phyloP scores from a whole-genome alignment of 2,113 vertebrate genomes.

The Verasper variegatus region DNA sequence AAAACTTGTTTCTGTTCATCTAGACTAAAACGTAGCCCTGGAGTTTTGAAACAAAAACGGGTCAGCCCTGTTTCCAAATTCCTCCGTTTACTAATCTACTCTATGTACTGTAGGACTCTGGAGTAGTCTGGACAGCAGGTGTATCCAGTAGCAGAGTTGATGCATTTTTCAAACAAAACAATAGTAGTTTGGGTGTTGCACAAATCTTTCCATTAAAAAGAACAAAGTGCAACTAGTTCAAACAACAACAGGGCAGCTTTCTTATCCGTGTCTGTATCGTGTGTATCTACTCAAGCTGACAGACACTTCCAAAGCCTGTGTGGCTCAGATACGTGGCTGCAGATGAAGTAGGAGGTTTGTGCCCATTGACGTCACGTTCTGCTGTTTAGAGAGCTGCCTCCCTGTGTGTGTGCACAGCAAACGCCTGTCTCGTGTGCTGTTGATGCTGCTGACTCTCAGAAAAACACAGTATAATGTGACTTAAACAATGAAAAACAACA shows the following conservation, averaged over 20 bases:
- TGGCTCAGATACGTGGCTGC: conserved; percentile 44
- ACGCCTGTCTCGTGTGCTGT: conserved; percentile 41
- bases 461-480: conserved; percentile 37
- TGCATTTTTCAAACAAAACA: no score
- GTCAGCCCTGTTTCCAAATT: no score
- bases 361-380: conserved; percentile 56
- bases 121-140: no score
- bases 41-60: no score
- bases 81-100: no score
- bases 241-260: background rate
- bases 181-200: no score
- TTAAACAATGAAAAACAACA: conserved; percentile 21
- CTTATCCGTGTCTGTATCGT: conserved; percentile 19
- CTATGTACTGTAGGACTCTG: no score
- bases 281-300: conserved; percentile 16
- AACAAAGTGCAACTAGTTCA: background rate
- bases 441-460: conserved; percentile 26
- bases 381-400: conserved; percentile 51
- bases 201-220: background rate
- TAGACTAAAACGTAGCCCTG: no score
- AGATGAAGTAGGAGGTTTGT: conserved; percentile 34
- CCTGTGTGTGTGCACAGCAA: conserved; percentile 27
- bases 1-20: no score
- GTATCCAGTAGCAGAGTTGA: no score
- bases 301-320: conserved; percentile 43